phyloP scores from a whole-genome alignment of 2,113 vertebrate genomes.

The Brachyhypopomus occidentalis region DNA sequence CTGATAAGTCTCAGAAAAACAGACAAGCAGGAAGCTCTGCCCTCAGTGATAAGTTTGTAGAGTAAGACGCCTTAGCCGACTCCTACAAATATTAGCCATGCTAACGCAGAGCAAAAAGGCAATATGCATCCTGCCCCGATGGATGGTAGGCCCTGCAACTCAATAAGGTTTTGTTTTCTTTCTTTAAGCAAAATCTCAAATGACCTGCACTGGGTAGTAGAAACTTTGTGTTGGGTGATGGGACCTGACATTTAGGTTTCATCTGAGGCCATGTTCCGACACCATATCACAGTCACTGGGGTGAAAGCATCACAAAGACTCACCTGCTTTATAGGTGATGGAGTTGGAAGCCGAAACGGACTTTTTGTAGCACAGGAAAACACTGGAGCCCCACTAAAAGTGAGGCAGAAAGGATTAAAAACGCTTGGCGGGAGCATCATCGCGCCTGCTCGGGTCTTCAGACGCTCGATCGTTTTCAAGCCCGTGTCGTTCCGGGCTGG shows the following conservation, averaged over 20 bases:
- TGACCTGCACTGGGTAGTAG: neutral
- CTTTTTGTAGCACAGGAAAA: slow-evolving; percentile 98
- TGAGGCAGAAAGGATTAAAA: neutral
- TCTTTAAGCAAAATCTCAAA: neutral
- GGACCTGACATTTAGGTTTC: slow-evolving; percentile 20
- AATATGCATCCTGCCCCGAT: neutral
- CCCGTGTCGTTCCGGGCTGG: no score
- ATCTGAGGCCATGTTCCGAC: neutral
- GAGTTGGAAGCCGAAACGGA: slow-evolving; percentile 95
- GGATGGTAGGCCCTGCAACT: neutral
- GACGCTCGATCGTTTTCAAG: no score
- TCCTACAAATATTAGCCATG: slow-evolving; percentile 23
- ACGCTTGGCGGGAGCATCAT: neutral
- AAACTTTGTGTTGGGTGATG: neutral
- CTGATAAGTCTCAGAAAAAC: neutral
- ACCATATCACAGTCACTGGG: neutral
- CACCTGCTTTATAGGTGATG: slow-evolving; percentile 95
- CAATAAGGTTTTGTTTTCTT: neutral
- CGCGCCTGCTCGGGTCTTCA: no score
- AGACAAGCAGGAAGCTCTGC: slow-evolving; percentile 62
- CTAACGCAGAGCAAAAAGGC: slow-evolving; percentile 18
- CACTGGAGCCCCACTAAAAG: slow-evolving; percentile 94
- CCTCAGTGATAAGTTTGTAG: slow-evolving; percentile 54
- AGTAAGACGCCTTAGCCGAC: slow-evolving; percentile 59
- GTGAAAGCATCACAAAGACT: slow-evolving; percentile 61